Percentiles rank a stretch among this genome's conserved stretches.
Conservation (phyloP, 2,113 vertebrate species). For the Antigone vipio region DNA sequence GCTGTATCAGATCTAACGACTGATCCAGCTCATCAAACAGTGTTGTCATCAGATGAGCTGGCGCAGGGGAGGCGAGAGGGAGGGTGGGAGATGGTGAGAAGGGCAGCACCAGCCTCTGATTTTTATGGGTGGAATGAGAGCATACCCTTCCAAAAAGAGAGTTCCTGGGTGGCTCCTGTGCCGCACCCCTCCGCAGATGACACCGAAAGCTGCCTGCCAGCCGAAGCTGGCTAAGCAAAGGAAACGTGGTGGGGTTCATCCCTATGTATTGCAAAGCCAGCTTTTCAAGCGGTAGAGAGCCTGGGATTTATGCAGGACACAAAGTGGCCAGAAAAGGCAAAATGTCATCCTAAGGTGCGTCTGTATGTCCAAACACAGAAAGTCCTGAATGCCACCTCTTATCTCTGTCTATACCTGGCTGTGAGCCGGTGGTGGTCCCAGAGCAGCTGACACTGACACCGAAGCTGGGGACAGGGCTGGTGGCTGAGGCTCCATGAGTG, state of each 20-base stretch:
- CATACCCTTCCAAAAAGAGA: background rate
- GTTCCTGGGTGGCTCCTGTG: background rate
- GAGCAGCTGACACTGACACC: background rate
- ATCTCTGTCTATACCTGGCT: background rate
- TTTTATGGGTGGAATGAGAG: background rate
- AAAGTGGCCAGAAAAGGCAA: background rate
- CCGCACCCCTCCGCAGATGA: background rate
- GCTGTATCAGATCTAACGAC: background rate
- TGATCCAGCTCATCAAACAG: background rate
- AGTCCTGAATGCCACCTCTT: background rate
- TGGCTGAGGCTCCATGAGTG: background rate
- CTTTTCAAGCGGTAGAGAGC: background rate
- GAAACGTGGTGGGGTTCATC: too few relatives aligned
- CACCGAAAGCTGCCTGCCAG: background rate
- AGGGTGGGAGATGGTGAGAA: background rate
- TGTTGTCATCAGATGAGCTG: background rate
- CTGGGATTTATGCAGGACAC: background rate
- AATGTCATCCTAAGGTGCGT: background rate
- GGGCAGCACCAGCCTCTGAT: background rate
- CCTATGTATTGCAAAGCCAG: background rate
- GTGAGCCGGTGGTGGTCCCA: background rate
- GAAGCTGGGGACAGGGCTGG: background rate
- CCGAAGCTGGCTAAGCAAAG: background rate
- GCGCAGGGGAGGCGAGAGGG: rapidly evolving
- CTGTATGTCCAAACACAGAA: background rate